Conservation (phyloP, 1,140 invertebrate genomes). For the Penaeus vannamei region DNA sequence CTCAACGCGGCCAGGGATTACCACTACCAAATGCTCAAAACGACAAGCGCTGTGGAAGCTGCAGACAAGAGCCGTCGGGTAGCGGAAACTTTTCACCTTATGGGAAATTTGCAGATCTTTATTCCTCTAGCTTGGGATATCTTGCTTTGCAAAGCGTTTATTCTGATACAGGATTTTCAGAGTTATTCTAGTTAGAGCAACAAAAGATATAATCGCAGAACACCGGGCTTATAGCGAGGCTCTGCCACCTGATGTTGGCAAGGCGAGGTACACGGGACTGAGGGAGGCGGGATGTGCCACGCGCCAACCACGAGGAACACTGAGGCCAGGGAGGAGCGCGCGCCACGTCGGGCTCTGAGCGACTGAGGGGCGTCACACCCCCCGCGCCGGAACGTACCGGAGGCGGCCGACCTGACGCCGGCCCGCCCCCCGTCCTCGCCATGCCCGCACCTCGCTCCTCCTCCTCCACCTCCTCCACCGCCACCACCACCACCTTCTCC, state of each 20-base stretch:
- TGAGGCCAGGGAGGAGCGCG: slow-evolving; percentile 38
- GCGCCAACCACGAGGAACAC: slow-evolving; percentile 40
- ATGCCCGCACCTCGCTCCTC: slow-evolving; percentile 35
- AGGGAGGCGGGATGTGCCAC: slow-evolving; percentile 34
- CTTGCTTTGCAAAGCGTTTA: background rate
- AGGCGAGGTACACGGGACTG: background rate
- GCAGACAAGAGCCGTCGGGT: slow-evolving; percentile 46
- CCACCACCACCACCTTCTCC: background rate
- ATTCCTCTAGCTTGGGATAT: slow-evolving; percentile 13
- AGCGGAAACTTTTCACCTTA: slow-evolving; percentile 38
- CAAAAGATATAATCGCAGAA: too few relatives aligned
- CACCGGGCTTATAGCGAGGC: background rate
- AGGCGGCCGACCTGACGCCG: slow-evolving; percentile 34
- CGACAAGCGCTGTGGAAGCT: slow-evolving; percentile 43
- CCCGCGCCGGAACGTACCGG: background rate
- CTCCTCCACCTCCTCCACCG: slow-evolving; percentile 41
- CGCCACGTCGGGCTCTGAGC: slow-evolving; percentile 49
- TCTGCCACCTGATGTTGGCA: background rate
- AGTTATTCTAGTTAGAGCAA: too few relatives aligned
- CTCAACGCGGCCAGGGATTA: slow-evolving; percentile 21
- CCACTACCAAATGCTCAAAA: slow-evolving; percentile 19
- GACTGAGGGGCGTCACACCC: slow-evolving; percentile 43
- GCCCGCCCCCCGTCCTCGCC: slow-evolving; percentile 43
- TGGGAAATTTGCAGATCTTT: background rate
- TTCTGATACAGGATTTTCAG: too few relatives aligned